These are phyloP conservation scores for Nephrotoma guestfalica DNA, from an alignment of 2,888 invertebrate genomes.

Conservation along the genomic window DNA sequence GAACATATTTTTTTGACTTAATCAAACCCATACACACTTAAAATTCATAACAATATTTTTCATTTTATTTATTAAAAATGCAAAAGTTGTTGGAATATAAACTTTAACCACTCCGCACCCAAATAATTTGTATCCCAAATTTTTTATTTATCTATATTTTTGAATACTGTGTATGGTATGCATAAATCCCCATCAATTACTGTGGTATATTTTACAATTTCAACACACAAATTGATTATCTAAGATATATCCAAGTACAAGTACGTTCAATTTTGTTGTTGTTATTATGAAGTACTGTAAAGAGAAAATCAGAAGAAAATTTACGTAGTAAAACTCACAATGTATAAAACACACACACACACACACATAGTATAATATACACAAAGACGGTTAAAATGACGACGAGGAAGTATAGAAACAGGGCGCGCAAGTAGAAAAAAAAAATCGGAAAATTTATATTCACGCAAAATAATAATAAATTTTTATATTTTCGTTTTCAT, in stretches of 20 bases:
- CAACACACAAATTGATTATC: neutral
- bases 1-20: neutral
- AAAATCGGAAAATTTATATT: neutral
- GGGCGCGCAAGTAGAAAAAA: neutral
- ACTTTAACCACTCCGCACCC: neutral
- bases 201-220: neutral
- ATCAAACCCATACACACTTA: neutral
- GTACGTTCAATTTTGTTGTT: neutral
- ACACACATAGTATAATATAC: neutral
- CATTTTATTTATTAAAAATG: neutral
- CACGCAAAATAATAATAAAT: neutral
- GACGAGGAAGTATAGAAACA: neutral
- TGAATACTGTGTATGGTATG: neutral
- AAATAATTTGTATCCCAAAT: neutral
- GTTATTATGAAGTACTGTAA: neutral
- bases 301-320: neutral
- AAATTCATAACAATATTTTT: neutral
- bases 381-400: neutral
- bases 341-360: neutral
- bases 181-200: neutral
- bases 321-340: neutral
- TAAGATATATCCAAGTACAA: neutral
- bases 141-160: neutral
- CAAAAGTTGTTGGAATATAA: neutral
- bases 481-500: neutral